Evolutionary conservation across 1,140 invertebrate species (phyloP), one percentile per base, ranked within the genome.

Genomic region (Bombyx mandarina): DNA sequence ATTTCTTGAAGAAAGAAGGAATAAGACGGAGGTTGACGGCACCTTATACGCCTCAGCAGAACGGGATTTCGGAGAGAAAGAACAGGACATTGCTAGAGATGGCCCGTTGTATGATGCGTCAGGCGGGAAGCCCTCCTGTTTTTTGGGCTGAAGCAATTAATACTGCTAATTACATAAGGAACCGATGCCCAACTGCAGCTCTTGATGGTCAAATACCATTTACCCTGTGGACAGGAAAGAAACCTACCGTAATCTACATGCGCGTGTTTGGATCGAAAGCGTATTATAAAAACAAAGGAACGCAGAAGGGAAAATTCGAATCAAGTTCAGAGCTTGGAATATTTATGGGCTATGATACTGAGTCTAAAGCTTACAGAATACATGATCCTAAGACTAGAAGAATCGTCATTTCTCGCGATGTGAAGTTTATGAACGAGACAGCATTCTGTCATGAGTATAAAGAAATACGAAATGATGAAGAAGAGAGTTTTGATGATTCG

Each of bases 151-250:
- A 52, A 52, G 50, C 50, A 52, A 35, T 52, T 35, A 35, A 8
- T 35, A 6, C 7, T 35, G 10, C 26, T 35, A n/a, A 26, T 18
- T 50, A 50, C 26, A 35, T 5, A 35, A 35, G 26, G 4, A 3
- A 35, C 26, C 26, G 26, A 5, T 35, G 26, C 26, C 54, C 58
- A 45, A 67, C 58, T 54, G 44, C 18, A 49, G 45, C 59, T 8
- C 56, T 65, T 22, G 58, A 63, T 50, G 51, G 57, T 50, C 8
- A 52, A 49, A 60, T 65, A 53, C 57, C 60, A 26, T 59, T 57
- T 52, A 62, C 45, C n/a, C 3, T 62, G 43, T 62, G 57, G 56
- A 65, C 35, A 57, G 60, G 82, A 69, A 71, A 72, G 45, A 79
- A 35, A 35, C 4, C 82, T 51, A 58, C 60, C 10, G 60, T 66